Conservation (phyloP, 2,888 invertebrate genomes). For the Dicyrtomina minuta region DNA sequence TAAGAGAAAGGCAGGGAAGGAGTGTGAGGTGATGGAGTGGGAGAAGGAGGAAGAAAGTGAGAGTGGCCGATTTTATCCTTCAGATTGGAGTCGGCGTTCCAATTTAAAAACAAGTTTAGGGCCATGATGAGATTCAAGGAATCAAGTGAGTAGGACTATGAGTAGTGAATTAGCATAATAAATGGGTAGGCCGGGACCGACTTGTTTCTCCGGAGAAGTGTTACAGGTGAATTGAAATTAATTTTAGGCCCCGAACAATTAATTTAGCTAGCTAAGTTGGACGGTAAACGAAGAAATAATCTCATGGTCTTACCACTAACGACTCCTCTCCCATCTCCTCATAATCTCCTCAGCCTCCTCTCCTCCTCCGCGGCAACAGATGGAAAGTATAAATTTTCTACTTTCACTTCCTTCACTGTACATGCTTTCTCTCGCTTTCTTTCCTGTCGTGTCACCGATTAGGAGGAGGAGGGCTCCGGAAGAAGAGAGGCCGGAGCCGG, state of each 20-base stretch:
- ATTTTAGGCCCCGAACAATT: too few relatives aligned
- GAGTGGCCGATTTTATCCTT: too few relatives aligned
- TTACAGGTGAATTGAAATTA: too few relatives aligned
- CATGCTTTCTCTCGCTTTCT: neutral
- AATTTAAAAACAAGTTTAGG: too few relatives aligned
- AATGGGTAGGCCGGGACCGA: too few relatives aligned
- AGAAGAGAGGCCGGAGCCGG: too few relatives aligned
- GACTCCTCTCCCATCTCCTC: conserved; percentile 4
- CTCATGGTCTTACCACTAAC: conserved; percentile 9
- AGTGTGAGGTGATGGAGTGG: neutral
- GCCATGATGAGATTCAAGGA: too few relatives aligned
- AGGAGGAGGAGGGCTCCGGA: neutral
- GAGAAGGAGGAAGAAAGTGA: neutral
- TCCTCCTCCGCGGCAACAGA: conserved; percentile 9
- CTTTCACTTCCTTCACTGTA: neutral
- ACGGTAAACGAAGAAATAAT: neutral
- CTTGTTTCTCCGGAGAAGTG: too few relatives aligned
- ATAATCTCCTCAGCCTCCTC: neutral
- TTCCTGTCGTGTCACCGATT: neutral
- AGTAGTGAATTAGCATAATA: too few relatives aligned
- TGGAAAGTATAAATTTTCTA: conserved; percentile 19
- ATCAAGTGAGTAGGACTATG: too few relatives aligned
- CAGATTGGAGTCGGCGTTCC: too few relatives aligned
- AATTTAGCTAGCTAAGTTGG: too few relatives aligned
- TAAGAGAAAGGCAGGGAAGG: neutral